Conservation (phyloP, 1,140 invertebrate genomes). For the Bactericera cockerelli region DNA sequence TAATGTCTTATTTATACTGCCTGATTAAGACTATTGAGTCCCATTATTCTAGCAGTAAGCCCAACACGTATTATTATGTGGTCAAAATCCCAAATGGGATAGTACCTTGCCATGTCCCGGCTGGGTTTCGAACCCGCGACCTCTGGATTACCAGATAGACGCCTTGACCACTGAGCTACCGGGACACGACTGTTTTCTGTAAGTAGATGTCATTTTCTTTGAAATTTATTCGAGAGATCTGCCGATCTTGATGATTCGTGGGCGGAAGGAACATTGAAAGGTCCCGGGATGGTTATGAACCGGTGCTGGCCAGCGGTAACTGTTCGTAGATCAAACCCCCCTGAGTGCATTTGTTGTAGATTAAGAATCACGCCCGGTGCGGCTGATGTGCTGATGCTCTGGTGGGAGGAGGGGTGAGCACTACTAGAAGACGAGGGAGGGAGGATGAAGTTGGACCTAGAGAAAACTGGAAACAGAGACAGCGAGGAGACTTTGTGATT, state of each 20-base stretch:
- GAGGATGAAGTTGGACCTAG: neutral
- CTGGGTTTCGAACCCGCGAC: too few species aligned
- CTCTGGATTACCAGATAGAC: too few species aligned
- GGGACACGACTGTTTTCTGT: too few species aligned
- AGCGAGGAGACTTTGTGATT: too few species aligned
- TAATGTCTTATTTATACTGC: too few species aligned
- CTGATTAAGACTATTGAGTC: too few species aligned
- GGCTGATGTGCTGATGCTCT: neutral
- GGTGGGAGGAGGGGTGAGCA: neutral
- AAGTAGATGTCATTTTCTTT: slow-evolving; percentile 1
- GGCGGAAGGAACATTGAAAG: neutral
- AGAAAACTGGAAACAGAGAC: neutral
- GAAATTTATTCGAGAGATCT: neutral
- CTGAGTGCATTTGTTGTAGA: neutral
- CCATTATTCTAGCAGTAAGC: too few species aligned
- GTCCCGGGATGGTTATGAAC: neutral
- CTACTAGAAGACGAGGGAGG: slow-evolving; percentile 2
- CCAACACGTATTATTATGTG: too few species aligned
- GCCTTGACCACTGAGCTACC: too few species aligned
- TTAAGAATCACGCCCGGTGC: neutral
- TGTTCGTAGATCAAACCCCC: neutral
- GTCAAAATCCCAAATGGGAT: too few species aligned
- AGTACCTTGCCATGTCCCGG: too few species aligned
- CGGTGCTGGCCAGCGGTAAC: neutral
- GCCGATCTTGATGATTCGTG: neutral